phyloP scores from a whole-genome alignment of 2,888 invertebrate genomes.

The Thymelicus acteon region DNA sequence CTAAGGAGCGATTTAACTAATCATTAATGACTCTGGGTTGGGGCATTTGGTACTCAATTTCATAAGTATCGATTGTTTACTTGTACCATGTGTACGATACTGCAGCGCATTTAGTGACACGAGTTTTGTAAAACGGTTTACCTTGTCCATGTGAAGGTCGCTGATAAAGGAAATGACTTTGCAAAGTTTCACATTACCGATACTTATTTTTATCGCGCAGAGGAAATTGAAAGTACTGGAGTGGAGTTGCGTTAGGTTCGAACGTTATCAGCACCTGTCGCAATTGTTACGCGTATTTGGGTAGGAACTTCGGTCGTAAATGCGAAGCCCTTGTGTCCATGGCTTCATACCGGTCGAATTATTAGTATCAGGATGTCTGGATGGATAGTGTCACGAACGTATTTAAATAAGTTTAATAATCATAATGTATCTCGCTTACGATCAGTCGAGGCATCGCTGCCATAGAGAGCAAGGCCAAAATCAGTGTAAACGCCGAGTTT shows the following conservation, averaged over 20 bases:
- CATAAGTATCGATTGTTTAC: no score
- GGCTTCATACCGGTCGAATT: background rate
- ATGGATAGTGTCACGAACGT: no score
- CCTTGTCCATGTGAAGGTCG: constrained; percentile 20
- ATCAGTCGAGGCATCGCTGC: no score
- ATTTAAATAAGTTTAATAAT: no score
- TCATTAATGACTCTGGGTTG: no score
- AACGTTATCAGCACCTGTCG: constrained; percentile 15
- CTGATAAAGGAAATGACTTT: constrained; percentile 28
- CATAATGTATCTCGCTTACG: no score
- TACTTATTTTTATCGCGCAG: constrained; percentile 16
- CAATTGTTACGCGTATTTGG: background rate
- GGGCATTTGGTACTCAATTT: no score
- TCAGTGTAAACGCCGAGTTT: no score
- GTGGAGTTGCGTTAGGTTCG: background rate
- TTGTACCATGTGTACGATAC: no score
- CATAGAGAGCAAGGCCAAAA: no score
- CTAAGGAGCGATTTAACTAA: no score
- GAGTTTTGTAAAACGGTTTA: constrained; percentile 5
- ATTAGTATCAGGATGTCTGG: no score
- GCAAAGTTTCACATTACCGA: constrained; percentile 26
- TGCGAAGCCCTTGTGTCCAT: background rate
- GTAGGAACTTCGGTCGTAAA: background rate
- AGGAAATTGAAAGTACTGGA: constrained; percentile 28
- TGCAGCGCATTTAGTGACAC: background rate